Evolutionary conservation across 2,113 vertebrate genomes (phyloP).

Genomic region (Hippocampus abdominalis): DNA sequence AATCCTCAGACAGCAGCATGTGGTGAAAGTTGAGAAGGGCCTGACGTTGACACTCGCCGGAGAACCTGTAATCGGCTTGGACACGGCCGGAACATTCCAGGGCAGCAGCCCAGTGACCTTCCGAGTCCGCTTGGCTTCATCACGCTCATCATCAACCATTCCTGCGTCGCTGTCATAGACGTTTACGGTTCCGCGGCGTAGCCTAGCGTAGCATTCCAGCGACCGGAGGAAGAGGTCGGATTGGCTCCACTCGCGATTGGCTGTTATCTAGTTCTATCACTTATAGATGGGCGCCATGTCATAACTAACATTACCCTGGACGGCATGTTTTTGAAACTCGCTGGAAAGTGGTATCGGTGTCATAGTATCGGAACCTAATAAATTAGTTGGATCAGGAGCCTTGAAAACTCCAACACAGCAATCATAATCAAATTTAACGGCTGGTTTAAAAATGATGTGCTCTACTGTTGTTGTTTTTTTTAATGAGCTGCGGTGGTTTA

Average conservation of each 20-base stretch:
- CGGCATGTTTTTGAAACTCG: too few relatives aligned
- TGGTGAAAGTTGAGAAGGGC: conserved; percentile 33
- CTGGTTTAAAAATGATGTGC: background rate
- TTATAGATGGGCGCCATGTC: too few relatives aligned
- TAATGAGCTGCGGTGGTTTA: background rate
- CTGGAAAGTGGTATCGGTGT: too few relatives aligned
- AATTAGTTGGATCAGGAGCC: background rate
- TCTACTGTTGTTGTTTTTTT: background rate
- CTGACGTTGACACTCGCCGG: conserved; percentile 6
- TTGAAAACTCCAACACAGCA: background rate
- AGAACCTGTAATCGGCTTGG: conserved; percentile 51
- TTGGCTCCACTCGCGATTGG: too few relatives aligned
- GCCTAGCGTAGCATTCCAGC: background rate
- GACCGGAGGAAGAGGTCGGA: too few relatives aligned
- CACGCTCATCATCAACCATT: conserved; percentile 21
- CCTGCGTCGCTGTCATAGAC: conserved; percentile 31
- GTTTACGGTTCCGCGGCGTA: background rate
- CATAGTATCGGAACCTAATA: too few relatives aligned
- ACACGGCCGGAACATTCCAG: conserved; percentile 40
- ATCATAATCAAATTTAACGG: background rate
- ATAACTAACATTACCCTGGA: too few relatives aligned
- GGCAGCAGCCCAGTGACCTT: conserved; percentile 21
- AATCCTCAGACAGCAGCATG: conserved; percentile 26
- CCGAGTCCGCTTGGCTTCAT: conserved; percentile 21
- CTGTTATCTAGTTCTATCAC: too few relatives aligned